Conservation (phyloP, 2,797 vertebrate genomes). For the Alcedo quadribrachys region DNA sequence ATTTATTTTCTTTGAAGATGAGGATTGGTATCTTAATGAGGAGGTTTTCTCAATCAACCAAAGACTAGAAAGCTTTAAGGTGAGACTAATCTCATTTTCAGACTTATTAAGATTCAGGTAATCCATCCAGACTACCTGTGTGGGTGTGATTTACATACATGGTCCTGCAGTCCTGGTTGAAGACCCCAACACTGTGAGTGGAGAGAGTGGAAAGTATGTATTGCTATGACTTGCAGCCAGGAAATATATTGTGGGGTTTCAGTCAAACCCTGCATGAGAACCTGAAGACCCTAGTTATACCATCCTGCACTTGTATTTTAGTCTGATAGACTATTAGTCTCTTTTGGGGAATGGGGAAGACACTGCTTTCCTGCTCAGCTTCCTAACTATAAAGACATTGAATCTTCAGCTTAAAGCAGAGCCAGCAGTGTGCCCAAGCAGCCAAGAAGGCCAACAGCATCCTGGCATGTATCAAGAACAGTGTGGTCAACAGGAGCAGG, state of each 20-base stretch:
- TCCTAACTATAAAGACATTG: background rate
- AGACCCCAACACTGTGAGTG: background rate
- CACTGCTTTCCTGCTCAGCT: background rate
- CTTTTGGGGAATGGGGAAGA: background rate
- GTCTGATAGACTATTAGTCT: background rate
- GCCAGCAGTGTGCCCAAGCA: too few relatives aligned
- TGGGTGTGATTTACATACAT: background rate
- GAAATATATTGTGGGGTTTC: background rate
- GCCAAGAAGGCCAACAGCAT: too few relatives aligned
- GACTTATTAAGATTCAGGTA: background rate
- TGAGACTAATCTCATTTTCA: background rate
- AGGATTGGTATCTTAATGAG: background rate
- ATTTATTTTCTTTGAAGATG: background rate
- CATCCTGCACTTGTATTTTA: background rate
- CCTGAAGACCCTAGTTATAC: background rate
- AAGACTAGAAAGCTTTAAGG: background rate
- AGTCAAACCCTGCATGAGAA: background rate
- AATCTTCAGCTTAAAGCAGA: background rate
- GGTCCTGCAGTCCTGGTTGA: background rate
- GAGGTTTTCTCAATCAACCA: background rate
- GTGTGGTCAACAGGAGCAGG: too few relatives aligned
- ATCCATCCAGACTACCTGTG: background rate
- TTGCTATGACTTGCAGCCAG: background rate
- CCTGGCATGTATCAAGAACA: too few relatives aligned
- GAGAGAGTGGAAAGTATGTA: background rate